Evolutionary conservation across 2,113 vertebrate genomes (phyloP), one percentile per base, ranked within the genome.

Genomic region (Crocuta crocuta): DNA sequence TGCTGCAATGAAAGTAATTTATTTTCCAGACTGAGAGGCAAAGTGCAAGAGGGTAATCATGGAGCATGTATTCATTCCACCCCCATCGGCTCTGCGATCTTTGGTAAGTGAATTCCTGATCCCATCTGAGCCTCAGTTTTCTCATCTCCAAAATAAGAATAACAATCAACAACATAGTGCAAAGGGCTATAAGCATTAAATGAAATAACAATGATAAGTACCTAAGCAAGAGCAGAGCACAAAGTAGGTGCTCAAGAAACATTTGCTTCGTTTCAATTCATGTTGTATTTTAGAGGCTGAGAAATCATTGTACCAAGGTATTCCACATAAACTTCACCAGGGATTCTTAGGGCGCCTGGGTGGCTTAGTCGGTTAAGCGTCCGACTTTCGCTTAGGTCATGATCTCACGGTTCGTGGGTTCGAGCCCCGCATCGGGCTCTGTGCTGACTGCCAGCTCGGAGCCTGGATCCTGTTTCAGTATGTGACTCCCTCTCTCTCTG

Each of bases 71-170:
- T 74, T 80, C 17, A 66, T n/a, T 43, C 31, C 1, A 39, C 16
- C 61, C 23, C 74, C 43, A 65, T 39, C 33, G 70, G 61, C 15
- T 70, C 28, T 33, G 11, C 74, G 28, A 81, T 70, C 73, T 80
- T 83, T n/a, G 55, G n/a, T 87, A 45, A 39, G 0, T 80, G 63
- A 90, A 53, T 45, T 76, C 33, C 58, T 96, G 48, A 79, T 13
- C 6, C 15, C 23, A 16, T 80, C 53, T 84, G n/a, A 63, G 61
- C 33, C 55, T 94, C 3, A 33, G 33, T 80, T 93, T 92, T 93
- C 74, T 95, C 43, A 58, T 55, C 79, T 93, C 79, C 96, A 96
- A 82, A 96, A 83, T 55, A 23, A 24, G n/a, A 88, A 65, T 4
- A 81, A 55, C 68, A 65, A 65, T n/a, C 89, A 84, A 58, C 1